Percentiles rank a stretch among this genome's conserved stretches.
Evolutionary conservation across 1,140 invertebrate genomes (phyloP).

Genomic region (Solen grandis): DNA sequence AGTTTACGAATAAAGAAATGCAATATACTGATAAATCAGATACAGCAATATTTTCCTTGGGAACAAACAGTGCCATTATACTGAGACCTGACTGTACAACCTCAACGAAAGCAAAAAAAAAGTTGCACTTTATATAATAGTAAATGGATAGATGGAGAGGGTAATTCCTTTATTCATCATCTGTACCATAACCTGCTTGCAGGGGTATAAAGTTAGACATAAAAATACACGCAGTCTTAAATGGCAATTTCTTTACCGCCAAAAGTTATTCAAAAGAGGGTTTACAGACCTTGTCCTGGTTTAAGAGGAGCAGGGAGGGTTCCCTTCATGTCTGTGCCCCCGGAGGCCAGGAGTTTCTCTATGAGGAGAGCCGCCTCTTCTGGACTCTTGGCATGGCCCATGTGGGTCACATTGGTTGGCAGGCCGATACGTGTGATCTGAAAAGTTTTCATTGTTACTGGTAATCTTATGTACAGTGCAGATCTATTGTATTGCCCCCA

Average conservation of each 20-base stretch:
- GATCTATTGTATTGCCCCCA: not conserved
- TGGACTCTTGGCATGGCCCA: constrained; percentile 28
- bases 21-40: no score
- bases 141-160: not conserved
- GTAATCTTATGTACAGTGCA: not conserved
- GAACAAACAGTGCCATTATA: no score
- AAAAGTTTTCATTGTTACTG: not conserved
- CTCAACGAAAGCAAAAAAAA: no score
- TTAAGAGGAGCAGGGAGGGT: constrained; percentile 46
- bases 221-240: not conserved
- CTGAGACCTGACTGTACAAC: no score
- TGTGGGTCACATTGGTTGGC: constrained; percentile 53
- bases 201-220: not conserved
- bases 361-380: constrained; percentile 48
- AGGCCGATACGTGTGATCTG: constrained; percentile 47
- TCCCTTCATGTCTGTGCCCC: constrained; percentile 33
- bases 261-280: no score
- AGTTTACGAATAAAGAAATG: no score
- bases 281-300: no score
- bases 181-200: no score
- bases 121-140: no score
- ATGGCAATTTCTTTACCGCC: not conserved
- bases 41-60: no score
- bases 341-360: constrained; percentile 40
- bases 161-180: not conserved